Evolutionary conservation across 2,113 vertebrate species (phyloP).

Genomic region (Oreochromis tanganicae): DNA sequence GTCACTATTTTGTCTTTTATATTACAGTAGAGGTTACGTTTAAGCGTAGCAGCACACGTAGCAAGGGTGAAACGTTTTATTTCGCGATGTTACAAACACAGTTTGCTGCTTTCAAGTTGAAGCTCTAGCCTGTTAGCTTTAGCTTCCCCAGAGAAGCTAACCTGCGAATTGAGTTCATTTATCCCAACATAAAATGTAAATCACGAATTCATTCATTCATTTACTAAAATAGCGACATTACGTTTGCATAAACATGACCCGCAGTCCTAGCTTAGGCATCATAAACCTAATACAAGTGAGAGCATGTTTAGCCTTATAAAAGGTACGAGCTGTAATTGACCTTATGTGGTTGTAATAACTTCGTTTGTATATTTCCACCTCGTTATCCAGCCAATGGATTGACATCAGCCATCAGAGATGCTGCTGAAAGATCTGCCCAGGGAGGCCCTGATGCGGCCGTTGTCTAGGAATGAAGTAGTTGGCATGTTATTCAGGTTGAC

Average conservation of each 20-base stretch:
- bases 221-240: background rate
- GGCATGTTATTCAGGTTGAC: slow-evolving; percentile 71
- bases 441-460: slow-evolving; percentile 69
- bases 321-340: background rate
- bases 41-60: background rate
- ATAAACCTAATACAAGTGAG: background rate
- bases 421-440: slow-evolving; percentile 70
- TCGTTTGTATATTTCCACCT: background rate
- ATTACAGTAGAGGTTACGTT: background rate
- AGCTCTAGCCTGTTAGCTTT: background rate
- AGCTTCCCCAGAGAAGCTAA: background rate
- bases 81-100: background rate
- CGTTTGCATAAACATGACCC: background rate
- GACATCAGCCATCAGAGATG: slow-evolving; percentile 41
- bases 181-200: background rate
- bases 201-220: background rate
- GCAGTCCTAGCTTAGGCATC: background rate
- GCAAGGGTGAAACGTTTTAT: background rate
- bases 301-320: background rate
- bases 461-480: slow-evolving; percentile 73
- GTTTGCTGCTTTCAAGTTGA: background rate
- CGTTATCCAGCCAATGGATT: slow-evolving; percentile 48
- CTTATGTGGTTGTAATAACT: background rate
- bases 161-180: background rate
- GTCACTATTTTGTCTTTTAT: background rate